Base-by-base conservation (phyloP, 1,140 invertebrate genomes). In the Drosophila lini region DNA sequence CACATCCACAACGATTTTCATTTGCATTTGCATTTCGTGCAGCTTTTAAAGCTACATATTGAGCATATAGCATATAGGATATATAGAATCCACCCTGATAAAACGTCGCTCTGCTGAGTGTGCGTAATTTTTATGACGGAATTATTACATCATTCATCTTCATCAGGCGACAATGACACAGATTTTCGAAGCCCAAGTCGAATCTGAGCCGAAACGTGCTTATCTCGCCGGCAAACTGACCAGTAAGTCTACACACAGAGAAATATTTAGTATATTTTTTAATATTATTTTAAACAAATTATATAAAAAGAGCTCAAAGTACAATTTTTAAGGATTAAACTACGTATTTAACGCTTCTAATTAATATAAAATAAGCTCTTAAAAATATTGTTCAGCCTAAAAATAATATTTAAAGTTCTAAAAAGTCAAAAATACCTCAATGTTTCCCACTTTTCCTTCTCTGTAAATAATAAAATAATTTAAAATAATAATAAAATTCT, bases 61-160 rank as follows among this genome's bases (percentile, higher is more conserved):
- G 9, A 5, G 11, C 5, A 16, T 41, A 60, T 38, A 22, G 60
- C 25, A 28, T 65, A 36, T 55, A 55, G 34, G 34, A 15, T 38
- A 55, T 55, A 55, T 55, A 25, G 52, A 57, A 74, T 19, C 83
- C 86, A 88, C 83, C 83, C 83, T 55, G 80, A 45, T 63, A 73
- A 36, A 41, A 31, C 38, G 45, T 65, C 50, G 22, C 32, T 38
- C 52, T 68, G 61, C 78, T 83, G 83, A 78, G 73, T 70, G 67
- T 70, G 80, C 83, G 76, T 73, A 42, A 71, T 89, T 83, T 88
- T 88, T 88, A 88, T 88, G 83, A 88, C 79, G 77, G 83, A 88
- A 89, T 88, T 88, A 89, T 88, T 88, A 88, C 83, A 88, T 88
- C 83, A 88, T 88, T 88, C 83, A 89, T 89, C 83, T 88, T 88